Evolutionary conservation across 2,113 vertebrate genomes (phyloP).

Genomic region (Potamarius usumacintae): DNA sequence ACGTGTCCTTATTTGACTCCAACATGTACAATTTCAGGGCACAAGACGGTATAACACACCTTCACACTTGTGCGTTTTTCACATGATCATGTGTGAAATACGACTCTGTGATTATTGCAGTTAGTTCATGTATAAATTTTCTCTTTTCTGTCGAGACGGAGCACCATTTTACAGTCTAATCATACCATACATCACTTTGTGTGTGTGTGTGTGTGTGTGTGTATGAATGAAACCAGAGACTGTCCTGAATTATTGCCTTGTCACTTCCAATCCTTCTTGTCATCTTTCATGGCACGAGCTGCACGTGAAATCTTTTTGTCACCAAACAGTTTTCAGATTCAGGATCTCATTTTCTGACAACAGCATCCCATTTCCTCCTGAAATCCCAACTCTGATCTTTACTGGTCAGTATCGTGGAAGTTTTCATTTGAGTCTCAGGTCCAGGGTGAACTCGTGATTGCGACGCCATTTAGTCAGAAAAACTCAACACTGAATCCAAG

Average conservation of each 20-base stretch:
- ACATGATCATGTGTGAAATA: too few relatives aligned
- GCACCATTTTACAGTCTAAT: neutral
- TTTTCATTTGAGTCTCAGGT: neutral
- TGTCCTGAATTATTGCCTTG: conserved; percentile 67
- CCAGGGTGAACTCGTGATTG: neutral
- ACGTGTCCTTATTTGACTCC: neutral
- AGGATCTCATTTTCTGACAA: conserved; percentile 56
- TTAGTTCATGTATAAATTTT: neutral
- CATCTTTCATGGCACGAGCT: conserved; percentile 63
- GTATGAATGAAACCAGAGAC: conserved; percentile 39
- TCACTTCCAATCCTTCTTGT: conserved; percentile 67
- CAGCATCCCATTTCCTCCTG: neutral
- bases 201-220: neutral
- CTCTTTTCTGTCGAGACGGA: neutral
- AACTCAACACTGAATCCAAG: neutral
- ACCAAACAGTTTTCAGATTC: conserved; percentile 53
- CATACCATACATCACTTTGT: neutral
- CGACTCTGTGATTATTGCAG: too few relatives aligned
- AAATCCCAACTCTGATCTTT: conserved; percentile 20
- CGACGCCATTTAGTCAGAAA: neutral
- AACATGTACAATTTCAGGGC: too few relatives aligned
- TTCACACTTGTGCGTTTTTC: neutral
- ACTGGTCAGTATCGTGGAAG: neutral
- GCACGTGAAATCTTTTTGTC: conserved; percentile 52
- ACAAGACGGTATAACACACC: neutral